Percentiles rank a stretch among this genome's conserved stretches.
These are phyloP conservation scores for Crenuchus spilurus DNA, from an alignment of 2,797 vertebrate genomes.

Conservation along the genomic window DNA sequence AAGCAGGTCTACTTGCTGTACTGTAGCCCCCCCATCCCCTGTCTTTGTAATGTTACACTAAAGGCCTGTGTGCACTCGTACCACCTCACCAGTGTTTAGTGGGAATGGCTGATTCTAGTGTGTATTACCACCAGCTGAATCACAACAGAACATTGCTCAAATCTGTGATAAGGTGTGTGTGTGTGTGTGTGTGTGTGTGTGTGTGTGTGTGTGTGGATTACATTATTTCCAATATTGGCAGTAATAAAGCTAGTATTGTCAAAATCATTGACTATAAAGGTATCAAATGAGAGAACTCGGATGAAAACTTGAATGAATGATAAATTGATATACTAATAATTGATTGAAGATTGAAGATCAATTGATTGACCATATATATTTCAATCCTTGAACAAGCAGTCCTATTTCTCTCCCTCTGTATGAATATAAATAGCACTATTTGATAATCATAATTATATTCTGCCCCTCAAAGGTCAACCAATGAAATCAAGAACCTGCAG, in stretches of 20 bases:
- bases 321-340: too few relatives aligned
- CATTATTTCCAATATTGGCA: too few relatives aligned
- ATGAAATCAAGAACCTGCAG: constrained; percentile 98
- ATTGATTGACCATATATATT: too few relatives aligned
- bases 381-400: too few relatives aligned
- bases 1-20: constrained; percentile 19
- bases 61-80: not conserved
- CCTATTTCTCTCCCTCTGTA: constrained; percentile 44
- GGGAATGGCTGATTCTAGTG: not conserved
- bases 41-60: constrained; percentile 64
- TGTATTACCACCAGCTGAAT: not conserved
- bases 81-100: not conserved
- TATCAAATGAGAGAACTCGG: too few relatives aligned
- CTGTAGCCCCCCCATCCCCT: not conserved
- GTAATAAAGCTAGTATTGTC: too few relatives aligned
- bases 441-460: constrained; percentile 30
- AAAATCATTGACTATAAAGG: not conserved
- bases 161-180: too few relatives aligned
- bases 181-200: too few relatives aligned
- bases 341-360: too few relatives aligned
- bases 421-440: constrained; percentile 62
- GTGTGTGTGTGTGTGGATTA: too few relatives aligned
- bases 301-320: too few relatives aligned
- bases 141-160: not conserved
- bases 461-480: constrained; percentile 88